phyloP scores from a whole-genome alignment of 1,140 invertebrate species.

The Bicyclus anynana region DNA sequence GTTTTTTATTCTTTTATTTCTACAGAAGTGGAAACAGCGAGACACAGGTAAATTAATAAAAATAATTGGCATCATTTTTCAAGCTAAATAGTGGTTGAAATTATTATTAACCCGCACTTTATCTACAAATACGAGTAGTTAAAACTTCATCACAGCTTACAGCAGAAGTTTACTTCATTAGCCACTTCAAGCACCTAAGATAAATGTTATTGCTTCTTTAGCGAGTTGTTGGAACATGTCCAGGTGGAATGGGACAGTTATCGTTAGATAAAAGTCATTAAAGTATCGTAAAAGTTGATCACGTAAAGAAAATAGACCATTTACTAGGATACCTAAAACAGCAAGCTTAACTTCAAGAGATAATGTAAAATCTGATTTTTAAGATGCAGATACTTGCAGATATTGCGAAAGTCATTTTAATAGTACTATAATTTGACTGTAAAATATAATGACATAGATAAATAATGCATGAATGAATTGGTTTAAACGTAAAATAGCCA shows the following conservation, averaged over 20 bases:
- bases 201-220: slow-evolving; percentile 29
- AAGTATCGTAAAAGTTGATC: slow-evolving; percentile 12
- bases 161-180: slow-evolving; percentile 25
- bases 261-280: slow-evolving; percentile 12
- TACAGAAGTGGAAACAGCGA: too few relatives aligned
- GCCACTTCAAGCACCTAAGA: slow-evolving; percentile 18
- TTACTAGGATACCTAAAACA: background rate
- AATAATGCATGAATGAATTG: background rate
- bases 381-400: background rate
- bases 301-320: slow-evolving; percentile 6
- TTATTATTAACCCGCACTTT: too few relatives aligned
- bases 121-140: background rate
- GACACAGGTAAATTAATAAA: too few relatives aligned
- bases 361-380: background rate
- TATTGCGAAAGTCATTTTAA: background rate
- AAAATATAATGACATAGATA: background rate
- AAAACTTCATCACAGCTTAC: background rate
- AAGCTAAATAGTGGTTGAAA: too few relatives aligned
- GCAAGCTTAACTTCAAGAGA: background rate
- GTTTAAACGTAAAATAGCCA: background rate
- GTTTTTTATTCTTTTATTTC: too few relatives aligned
- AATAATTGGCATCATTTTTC: too few relatives aligned
- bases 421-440: background rate
- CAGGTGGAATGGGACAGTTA: slow-evolving; percentile 11
- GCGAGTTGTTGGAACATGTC: slow-evolving; percentile 20